Conservation (phyloP, 2,113 vertebrate species). For the Caracal caracal region DNA sequence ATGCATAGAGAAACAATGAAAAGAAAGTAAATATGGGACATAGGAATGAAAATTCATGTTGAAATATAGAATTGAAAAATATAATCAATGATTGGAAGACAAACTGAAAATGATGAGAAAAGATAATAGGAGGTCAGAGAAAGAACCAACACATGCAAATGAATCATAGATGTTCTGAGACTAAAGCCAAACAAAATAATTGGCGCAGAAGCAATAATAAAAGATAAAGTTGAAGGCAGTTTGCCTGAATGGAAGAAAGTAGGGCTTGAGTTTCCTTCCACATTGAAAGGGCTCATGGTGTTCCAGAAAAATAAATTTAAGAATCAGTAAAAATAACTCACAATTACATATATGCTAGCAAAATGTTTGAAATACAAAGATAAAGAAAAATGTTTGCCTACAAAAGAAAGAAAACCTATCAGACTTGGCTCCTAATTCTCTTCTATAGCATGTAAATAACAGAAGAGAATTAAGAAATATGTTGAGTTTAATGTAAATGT, state of each 20-base stretch:
- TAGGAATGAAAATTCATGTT: neutral
- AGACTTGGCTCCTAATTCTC: neutral
- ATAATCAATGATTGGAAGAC: neutral
- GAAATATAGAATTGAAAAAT: neutral
- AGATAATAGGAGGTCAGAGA: neutral
- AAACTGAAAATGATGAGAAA: neutral
- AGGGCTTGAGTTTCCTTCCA: neutral
- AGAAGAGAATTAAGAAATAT: slow-evolving; percentile 4
- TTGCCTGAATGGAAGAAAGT: neutral
- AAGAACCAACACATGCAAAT: neutral
- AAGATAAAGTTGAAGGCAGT: neutral
- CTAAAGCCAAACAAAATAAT: neutral
- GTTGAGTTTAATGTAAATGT: slow-evolving; percentile 24
- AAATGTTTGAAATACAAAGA: neutral
- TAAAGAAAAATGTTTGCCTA: neutral
- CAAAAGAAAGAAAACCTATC: neutral
- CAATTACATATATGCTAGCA: neutral
- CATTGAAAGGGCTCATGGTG: neutral
- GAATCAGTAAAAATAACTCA: neutral
- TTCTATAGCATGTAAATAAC: neutral
- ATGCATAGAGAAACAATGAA: neutral
- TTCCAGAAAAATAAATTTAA: slow-evolving; percentile 2
- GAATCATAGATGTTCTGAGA: neutral
- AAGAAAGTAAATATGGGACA: neutral
- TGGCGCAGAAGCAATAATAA: neutral